Percentiles rank a stretch among this genome's conserved stretches.
Evolutionary conservation across 2,113 vertebrate genomes (phyloP).

Genomic region (Andinoacara biseriatus): DNA sequence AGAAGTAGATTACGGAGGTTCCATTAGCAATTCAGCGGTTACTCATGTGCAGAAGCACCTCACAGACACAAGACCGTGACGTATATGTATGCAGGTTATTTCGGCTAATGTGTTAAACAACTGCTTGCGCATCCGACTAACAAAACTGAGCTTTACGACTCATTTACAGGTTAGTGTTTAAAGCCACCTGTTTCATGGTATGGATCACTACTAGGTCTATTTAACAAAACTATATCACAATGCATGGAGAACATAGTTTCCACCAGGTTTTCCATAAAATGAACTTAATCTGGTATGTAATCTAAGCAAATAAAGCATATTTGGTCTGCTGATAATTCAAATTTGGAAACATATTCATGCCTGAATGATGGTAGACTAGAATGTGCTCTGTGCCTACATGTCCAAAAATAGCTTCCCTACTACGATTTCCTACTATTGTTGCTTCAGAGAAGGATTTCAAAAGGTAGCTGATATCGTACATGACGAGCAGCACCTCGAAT

Average conservation of each 20-base stretch:
- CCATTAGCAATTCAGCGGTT: not conserved
- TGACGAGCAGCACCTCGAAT: slow-evolving; percentile 3
- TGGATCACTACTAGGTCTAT: not conserved
- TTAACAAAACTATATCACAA: not conserved
- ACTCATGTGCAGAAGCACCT: not conserved
- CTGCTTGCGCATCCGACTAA: not conserved
- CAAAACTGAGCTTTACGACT: not conserved
- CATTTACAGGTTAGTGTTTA: not conserved
- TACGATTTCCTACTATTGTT: not conserved
- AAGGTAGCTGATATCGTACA: not conserved
- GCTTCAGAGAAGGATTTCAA: slow-evolving; percentile 11
- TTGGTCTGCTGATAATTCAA: not conserved
- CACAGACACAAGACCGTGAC: not conserved
- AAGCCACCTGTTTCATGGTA: not conserved
- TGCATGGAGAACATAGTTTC: slow-evolving; percentile 8
- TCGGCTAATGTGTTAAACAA: not conserved
- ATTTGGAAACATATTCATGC: not conserved
- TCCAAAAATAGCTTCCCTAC: slow-evolving; percentile 14
- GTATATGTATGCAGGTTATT: not conserved
- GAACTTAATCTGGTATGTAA: not conserved
- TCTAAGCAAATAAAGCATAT: not conserved
- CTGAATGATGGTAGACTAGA: not conserved
- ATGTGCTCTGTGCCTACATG: not conserved
- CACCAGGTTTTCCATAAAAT: not conserved
- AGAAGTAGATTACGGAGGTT: not conserved